Base-by-base conservation (phyloP, 1,140 invertebrate genomes). In the Polypedilum pembai region DNA sequence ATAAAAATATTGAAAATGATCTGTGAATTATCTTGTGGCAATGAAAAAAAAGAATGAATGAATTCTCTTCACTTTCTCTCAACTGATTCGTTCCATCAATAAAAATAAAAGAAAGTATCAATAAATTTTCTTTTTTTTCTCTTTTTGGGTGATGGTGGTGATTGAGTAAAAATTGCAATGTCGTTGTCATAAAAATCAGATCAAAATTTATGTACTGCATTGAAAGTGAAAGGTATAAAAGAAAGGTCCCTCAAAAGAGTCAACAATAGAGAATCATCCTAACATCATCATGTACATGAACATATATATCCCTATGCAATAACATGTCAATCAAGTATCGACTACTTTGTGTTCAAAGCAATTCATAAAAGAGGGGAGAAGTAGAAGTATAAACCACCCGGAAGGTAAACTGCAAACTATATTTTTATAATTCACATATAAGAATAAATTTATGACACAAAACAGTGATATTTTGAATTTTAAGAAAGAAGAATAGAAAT, bases 281-380 rank as follows among this genome's bases (percentile, higher is more conserved):
- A 10, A 18, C n/a, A n/a, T 56, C n/a, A 12, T n/a, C 45, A 15
- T 56, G n/a, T 12, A 15, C 45, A 56, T 56, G 12, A 8, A 33
- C n/a, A 7, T 8, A 41, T 10, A 45, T 45, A 56, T 56, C 45
- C 10, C 45, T 56, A 15, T 15, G n/a, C 4, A 56, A 12, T 56
- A 69, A 69, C 65, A 69, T 69, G 65, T 69, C 65, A 69, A 69
- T 69, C 65, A 69, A 69, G 15, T 33, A 33, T 33, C 24, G 24
- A 33, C 24, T 33, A 33, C 24, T 3, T 3, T 33, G n/a, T n/a
- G n/a, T n/a, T n/a, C n/a, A n/a, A 33, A 33, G 2, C 24, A 17
- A 17, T 56, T 2, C 1, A 56, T 56, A 56, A 12, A n/a, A 12
- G 10, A 17, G 8, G n/a, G 45, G 45, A 56, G 45, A 56, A 3